A percentile compares a stretch with the other conserved stretches of the same genome.
Evolutionary conservation across 1,140 invertebrate species (phyloP).

Genomic region (Brachionus manjavacas): DNA sequence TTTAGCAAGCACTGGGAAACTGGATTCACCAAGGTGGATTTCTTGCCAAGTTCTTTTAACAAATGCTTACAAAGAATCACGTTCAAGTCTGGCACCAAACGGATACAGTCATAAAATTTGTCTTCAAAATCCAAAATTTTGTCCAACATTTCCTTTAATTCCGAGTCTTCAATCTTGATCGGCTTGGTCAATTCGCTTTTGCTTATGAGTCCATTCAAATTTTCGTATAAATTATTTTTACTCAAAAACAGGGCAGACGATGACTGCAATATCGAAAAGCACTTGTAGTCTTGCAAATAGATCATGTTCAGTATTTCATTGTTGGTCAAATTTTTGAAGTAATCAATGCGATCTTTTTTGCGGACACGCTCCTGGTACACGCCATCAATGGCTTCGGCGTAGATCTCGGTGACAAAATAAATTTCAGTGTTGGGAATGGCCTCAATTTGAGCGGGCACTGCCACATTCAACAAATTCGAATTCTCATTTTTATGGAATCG

Average conservation of each 20-base stretch:
- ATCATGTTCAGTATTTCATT: conserved; percentile 28
- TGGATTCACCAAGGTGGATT: not conserved
- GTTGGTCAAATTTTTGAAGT: conserved; percentile 32
- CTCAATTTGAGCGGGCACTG: not conserved
- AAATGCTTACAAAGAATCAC: not conserved
- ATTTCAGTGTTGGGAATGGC: not conserved
- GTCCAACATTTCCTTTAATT: not conserved
- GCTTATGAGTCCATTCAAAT: not conserved
- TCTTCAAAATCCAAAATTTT: not conserved
- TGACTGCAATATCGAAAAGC: conserved; percentile 12
- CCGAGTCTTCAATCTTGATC: not conserved
- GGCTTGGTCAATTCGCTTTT: not conserved
- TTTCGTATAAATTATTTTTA: not conserved
- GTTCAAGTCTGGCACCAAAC: not conserved
- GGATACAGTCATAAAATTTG: conserved; percentile 12
- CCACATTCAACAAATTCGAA: not conserved
- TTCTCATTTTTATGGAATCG: not conserved
- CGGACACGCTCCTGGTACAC: not conserved
- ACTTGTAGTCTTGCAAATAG: conserved; percentile 36
- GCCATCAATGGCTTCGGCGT: conserved; percentile 1
- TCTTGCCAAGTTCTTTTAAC: not conserved
- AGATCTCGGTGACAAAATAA: not conserved
- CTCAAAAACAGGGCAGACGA: conserved; percentile 4
- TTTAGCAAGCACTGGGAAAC: not conserved
- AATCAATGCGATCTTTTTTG: conserved; percentile 8